A percentile compares a stretch with the other conserved stretches of the same genome.
phyloP scores from a whole-genome alignment of 2,888 invertebrate genomes.

The Aleiodes testaceus region DNA sequence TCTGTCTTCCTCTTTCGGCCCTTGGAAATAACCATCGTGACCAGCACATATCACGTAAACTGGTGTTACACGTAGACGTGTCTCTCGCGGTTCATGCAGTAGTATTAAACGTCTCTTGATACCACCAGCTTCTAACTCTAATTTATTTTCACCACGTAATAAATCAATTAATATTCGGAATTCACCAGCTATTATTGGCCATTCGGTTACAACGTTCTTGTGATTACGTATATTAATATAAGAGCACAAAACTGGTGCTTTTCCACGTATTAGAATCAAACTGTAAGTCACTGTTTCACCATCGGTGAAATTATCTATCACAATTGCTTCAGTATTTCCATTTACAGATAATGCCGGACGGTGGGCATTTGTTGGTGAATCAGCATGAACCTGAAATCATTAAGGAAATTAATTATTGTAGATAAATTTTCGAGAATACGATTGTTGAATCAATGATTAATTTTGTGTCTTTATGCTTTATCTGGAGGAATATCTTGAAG shows the following conservation, averaged over 20 bases:
- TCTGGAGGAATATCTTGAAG: no score
- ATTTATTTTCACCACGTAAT: slow-evolving; percentile 77
- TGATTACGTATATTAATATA: slow-evolving; percentile 69
- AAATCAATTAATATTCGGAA: slow-evolving; percentile 83
- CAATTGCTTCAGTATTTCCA: slow-evolving; percentile 65
- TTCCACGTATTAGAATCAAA: slow-evolving; percentile 78
- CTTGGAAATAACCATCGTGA: slow-evolving; percentile 83
- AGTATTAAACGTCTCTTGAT: slow-evolving; percentile 74
- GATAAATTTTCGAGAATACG: no score
- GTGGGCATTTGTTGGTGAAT: slow-evolving; percentile 58
- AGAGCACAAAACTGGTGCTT: slow-evolving; percentile 72
- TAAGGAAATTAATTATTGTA: slow-evolving; percentile 2
- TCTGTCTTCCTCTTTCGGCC: slow-evolving; percentile 78
- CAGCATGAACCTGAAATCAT: slow-evolving; percentile 63
- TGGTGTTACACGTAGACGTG: slow-evolving; percentile 81
- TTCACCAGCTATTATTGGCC: slow-evolving; percentile 79
- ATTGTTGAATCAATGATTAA: no score
- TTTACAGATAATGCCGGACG: slow-evolving; percentile 48
- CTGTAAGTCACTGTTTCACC: slow-evolving; percentile 78
- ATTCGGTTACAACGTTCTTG: slow-evolving; percentile 73
- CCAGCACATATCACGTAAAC: slow-evolving; percentile 88
- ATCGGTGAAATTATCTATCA: slow-evolving; percentile 77
- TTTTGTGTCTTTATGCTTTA: no score
- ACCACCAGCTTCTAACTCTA: slow-evolving; percentile 77
- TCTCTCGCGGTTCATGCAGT: slow-evolving; percentile 77